phyloP scores from a whole-genome alignment of 2,113 vertebrate species.

The Periophthalmus modestus region DNA sequence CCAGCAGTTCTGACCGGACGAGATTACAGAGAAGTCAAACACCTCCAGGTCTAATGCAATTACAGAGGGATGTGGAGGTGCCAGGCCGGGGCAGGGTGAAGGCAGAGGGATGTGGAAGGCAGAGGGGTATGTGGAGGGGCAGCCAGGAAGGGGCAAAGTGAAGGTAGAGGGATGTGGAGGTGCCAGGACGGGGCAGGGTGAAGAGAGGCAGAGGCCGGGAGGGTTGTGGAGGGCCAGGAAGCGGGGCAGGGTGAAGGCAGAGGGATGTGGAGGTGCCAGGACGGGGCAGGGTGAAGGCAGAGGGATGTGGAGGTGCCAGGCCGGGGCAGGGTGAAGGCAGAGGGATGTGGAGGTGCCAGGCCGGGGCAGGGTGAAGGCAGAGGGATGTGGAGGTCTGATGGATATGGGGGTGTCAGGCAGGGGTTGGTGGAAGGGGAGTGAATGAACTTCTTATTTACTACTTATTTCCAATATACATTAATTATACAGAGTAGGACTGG shows the following conservation, averaged over 20 bases:
- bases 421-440: not conserved
- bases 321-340: not conserved
- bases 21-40: conserved; percentile 45
- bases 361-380: not conserved
- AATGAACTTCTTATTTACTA: not conserved
- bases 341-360: conserved; percentile 13
- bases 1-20: conserved; percentile 18
- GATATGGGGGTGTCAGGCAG: too few species aligned
- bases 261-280: conserved; percentile 13
- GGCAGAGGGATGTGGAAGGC: conserved; percentile 12
- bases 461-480: not conserved
- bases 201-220: too few species aligned
- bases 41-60: conserved; percentile 44
- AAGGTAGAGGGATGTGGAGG: too few species aligned
- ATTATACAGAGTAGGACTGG: not conserved
- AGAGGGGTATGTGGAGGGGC: too few species aligned
- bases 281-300: not conserved
- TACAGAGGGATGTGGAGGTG: conserved; percentile 25
- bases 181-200: too few species aligned
- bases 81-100: not conserved
- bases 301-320: conserved; percentile 13
- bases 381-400: conserved; percentile 16
- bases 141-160: not conserved
- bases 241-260: not conserved
- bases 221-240: conserved; percentile 13